Evolutionary conservation across 2,797 vertebrate genomes (phyloP), one percentile per base, ranked within the genome.

Genomic region (Hozukius guyotensis): DNA sequence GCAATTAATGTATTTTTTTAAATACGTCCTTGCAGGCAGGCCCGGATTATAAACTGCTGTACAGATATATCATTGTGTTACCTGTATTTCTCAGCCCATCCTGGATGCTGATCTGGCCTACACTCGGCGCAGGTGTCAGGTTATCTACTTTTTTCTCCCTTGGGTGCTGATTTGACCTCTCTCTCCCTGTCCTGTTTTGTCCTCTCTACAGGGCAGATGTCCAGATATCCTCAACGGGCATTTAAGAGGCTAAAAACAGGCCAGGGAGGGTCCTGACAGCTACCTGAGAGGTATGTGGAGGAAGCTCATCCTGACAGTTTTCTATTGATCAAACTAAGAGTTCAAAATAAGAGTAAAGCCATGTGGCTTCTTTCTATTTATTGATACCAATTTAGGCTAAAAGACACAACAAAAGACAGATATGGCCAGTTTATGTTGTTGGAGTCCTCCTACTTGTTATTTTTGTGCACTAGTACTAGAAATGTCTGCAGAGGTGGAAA

Each of bases 31-130:
- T 31, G 29, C 22, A 38, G n/a, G 14, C 13, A 24, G 12, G 9
- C 10, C 16, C 0, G 8, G 24, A 71, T 59, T 46, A 32, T 4
- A 61, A 76, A 57, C 22, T 18, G 27, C 27, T 38, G 20, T 13
- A 14, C 3, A 29, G 22, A 60, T 59, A 52, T 32, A 67, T 8
- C 5, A 7, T n/a, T 2, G 14, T 65, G 60, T 77, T 74, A 66
- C 77, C 74, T 77, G 68, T 8, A 4, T 46, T 61, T 13, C 53
- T 73, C 85, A 69, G 36, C 52, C 61, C 82, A 56, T 59, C 32
- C 42, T 56, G n/a, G n/a, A 83, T 73, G 77, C 71, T 68, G 60
- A 80, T 61, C 49, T 71, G 56, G 18, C 22, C 29, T 59, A 62
- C 69, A 29, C 36, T 36, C 9, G 49, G 11, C 6, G 11, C 57